Conservation (phyloP, 2,888 invertebrate species). For the Spodoptera picta region DNA sequence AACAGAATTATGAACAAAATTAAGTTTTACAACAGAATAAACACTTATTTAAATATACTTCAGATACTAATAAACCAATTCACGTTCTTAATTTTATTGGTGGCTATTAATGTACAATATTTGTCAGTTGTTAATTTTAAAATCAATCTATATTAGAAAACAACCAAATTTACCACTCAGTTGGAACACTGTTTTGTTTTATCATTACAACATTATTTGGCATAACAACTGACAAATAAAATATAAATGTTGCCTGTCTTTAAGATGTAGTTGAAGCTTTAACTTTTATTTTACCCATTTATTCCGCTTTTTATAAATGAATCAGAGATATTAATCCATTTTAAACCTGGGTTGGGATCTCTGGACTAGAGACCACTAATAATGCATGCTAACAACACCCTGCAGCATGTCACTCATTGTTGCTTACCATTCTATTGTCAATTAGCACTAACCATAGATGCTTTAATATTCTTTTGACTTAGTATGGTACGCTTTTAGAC, state of each 20-base stretch:
- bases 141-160: background rate
- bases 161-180: background rate
- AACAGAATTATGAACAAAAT: constrained; percentile 17
- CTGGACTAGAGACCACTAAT: constrained; percentile 46
- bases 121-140: constrained; percentile 54
- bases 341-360: constrained; percentile 49
- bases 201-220: too few relatives aligned
- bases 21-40: too few relatives aligned
- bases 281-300: constrained; percentile 31
- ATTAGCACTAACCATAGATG: constrained; percentile 76
- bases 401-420: constrained; percentile 70
- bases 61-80: background rate
- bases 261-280: constrained; percentile 41
- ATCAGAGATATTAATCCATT: constrained; percentile 29
- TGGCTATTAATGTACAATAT: constrained; percentile 53
- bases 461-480: constrained; percentile 70
- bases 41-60: too few relatives aligned
- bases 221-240: constrained; percentile 39
- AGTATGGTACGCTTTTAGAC: constrained; percentile 69
- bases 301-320: constrained; percentile 41
- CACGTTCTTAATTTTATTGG: constrained; percentile 49
- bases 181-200: constrained; percentile 7
- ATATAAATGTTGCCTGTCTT: constrained; percentile 20
- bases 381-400: constrained; percentile 65
- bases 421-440: constrained; percentile 74